Evolutionary conservation across 2,113 vertebrate species (phyloP).

Genomic region (Lanius ludovicianus): DNA sequence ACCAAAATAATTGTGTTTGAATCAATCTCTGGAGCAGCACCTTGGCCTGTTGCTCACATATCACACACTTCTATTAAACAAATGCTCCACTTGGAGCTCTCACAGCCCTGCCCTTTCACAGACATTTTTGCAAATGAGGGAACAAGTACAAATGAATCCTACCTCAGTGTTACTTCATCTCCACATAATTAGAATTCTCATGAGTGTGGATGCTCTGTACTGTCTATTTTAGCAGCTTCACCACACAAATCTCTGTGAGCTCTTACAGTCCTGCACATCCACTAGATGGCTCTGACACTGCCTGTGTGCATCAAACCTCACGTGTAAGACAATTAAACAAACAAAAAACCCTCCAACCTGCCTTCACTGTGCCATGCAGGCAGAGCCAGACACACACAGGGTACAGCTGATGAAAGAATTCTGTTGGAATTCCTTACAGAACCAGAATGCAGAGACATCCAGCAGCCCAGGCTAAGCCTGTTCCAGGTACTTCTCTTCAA

Average conservation of each 20-base stretch:
- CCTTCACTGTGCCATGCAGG: background rate
- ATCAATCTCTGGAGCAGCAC: background rate
- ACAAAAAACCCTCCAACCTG: background rate
- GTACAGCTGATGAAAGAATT: background rate
- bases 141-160: background rate
- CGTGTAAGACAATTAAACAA: background rate
- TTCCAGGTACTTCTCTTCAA: background rate
- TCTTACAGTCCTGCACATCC: background rate
- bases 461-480: background rate
- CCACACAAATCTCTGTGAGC: background rate
- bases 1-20: background rate
- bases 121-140: background rate
- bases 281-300: constrained; percentile 46
- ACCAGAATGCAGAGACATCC: background rate
- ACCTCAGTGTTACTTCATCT: background rate
- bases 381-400: background rate
- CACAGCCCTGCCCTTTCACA: background rate
- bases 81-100: background rate
- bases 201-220: accelerated
- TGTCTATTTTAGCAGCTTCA: background rate
- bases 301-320: background rate
- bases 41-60: background rate
- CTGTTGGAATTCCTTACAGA: background rate
- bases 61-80: background rate
- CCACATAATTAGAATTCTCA: background rate